Percentiles rank a stretch among this genome's conserved stretches.
Evolutionary conservation across 1,140 invertebrate genomes (phyloP).

Genomic region (Leptoteleia sp.): DNA sequence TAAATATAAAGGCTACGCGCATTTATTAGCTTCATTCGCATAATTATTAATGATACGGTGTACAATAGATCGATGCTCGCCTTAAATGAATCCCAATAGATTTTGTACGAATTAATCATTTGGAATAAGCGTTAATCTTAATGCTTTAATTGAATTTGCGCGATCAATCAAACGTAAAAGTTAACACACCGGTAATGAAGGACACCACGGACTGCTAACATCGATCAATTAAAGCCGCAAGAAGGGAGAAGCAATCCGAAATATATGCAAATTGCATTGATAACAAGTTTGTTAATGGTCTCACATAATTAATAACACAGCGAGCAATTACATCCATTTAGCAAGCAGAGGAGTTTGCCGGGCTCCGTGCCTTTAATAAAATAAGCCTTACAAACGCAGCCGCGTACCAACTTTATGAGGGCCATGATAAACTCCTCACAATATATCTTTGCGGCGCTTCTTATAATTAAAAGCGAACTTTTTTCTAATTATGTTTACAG

Average conservation of each 20-base stretch:
- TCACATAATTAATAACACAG: slow-evolving; percentile 38
- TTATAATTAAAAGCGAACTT: slow-evolving; percentile 42
- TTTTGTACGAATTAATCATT: too few relatives aligned
- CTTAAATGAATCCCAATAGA: too few relatives aligned
- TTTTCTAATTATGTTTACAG: slow-evolving; percentile 24
- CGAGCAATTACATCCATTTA: slow-evolving; percentile 36
- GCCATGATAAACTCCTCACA: slow-evolving; percentile 41
- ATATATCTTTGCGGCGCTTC: slow-evolving; percentile 12
- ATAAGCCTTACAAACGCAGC: slow-evolving; percentile 36
- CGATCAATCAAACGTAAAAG: slow-evolving; percentile 5
- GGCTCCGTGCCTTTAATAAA: slow-evolving; percentile 33
- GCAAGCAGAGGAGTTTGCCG: slow-evolving; percentile 2
- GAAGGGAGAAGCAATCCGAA: slow-evolving; percentile 36
- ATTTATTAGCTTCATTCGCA: too few relatives aligned
- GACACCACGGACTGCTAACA: background rate
- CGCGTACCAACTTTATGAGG: slow-evolving; percentile 38
- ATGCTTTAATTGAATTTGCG: background rate
- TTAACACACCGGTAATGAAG: background rate
- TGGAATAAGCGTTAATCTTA: too few relatives aligned
- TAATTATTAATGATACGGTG: too few relatives aligned
- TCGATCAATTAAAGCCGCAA: slow-evolving; percentile 29
- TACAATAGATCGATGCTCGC: too few relatives aligned
- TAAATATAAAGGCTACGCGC: too few relatives aligned
- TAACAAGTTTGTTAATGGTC: slow-evolving; percentile 38
- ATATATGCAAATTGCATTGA: slow-evolving; percentile 36